Conservation (phyloP, 2,888 invertebrate species). For the Branchellion lobata region DNA sequence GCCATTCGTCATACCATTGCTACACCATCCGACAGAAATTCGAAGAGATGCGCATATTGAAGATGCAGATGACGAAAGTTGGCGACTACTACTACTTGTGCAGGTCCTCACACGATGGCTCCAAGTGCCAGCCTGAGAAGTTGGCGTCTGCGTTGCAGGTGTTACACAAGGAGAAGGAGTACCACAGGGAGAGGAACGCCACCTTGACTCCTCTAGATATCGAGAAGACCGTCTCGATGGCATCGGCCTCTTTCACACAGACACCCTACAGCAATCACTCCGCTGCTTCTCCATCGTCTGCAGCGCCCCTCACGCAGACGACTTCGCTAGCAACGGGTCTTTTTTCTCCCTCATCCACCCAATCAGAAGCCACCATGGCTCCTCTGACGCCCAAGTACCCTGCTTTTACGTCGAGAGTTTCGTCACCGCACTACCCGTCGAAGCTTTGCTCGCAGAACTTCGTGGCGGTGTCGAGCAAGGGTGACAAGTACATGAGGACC, state of each 20-base stretch:
- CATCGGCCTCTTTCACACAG: neutral
- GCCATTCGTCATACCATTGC: too few relatives aligned
- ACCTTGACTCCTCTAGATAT: neutral
- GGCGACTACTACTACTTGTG: slow-evolving; percentile 69
- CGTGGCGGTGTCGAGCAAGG: slow-evolving; percentile 27
- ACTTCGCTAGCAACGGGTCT: too few relatives aligned
- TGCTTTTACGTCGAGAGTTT: neutral
- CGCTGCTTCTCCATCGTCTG: too few relatives aligned
- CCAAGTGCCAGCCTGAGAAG: neutral
- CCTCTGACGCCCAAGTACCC: neutral
- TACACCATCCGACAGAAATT: slow-evolving; percentile 68
- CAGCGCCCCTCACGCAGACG: too few relatives aligned
- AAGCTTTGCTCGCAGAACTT: slow-evolving; percentile 6
- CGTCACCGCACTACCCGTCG: neutral
- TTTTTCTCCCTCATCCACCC: too few relatives aligned
- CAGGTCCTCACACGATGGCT: slow-evolving; percentile 38
- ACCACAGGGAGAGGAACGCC: slow-evolving; percentile 8
- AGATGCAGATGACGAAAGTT: slow-evolving; percentile 68
- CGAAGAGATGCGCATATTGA: slow-evolving; percentile 66
- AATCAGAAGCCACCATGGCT: neutral
- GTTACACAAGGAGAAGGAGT: neutral
- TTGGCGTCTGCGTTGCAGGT: neutral
- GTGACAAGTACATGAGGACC: slow-evolving; percentile 30
- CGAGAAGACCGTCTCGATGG: neutral
- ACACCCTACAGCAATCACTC: too few relatives aligned